These are phyloP conservation scores for Cephus nigrinus DNA, from an alignment of 2,888 invertebrate species.

Conservation along the genomic window DNA sequence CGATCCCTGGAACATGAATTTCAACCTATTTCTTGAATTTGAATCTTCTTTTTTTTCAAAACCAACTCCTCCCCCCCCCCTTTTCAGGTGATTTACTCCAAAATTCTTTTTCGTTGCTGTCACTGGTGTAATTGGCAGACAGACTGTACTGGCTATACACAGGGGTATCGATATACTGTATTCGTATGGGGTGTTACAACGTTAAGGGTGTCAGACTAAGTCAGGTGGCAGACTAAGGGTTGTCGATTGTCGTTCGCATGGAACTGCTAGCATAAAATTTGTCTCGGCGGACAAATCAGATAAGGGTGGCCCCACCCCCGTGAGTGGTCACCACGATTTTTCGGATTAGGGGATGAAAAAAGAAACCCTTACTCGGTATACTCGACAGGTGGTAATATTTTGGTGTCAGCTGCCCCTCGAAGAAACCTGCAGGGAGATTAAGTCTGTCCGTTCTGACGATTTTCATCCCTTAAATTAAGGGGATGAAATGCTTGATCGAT, in stretches of 20 bases:
- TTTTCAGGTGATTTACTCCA: not conserved
- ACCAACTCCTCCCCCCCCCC: not conserved
- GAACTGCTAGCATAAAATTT: not conserved
- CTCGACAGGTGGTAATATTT: not conserved
- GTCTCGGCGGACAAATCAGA: not conserved
- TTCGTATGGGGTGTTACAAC: not conserved
- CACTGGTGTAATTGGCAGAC: not conserved
- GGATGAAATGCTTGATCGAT: not conserved
- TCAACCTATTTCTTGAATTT: not conserved
- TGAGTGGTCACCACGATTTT: not conserved
- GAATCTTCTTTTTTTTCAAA: not conserved
- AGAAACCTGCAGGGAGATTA: not conserved
- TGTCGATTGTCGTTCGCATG: not conserved
- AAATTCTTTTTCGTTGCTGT: not conserved
- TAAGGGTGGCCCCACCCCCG: not conserved
- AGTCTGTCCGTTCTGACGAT: not conserved
- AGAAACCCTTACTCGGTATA: not conserved
- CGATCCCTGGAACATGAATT: not conserved
- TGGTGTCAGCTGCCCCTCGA: not conserved
- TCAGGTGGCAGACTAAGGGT: no score
- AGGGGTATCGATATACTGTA: not conserved
- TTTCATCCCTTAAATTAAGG: not conserved
- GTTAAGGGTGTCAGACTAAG: not conserved
- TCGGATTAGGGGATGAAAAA: not conserved
- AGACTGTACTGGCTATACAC: not conserved